Evolutionary conservation across 2,888 invertebrate species (phyloP), one percentile per base, ranked within the genome.

Genomic region (Napeogenes sylphis): DNA sequence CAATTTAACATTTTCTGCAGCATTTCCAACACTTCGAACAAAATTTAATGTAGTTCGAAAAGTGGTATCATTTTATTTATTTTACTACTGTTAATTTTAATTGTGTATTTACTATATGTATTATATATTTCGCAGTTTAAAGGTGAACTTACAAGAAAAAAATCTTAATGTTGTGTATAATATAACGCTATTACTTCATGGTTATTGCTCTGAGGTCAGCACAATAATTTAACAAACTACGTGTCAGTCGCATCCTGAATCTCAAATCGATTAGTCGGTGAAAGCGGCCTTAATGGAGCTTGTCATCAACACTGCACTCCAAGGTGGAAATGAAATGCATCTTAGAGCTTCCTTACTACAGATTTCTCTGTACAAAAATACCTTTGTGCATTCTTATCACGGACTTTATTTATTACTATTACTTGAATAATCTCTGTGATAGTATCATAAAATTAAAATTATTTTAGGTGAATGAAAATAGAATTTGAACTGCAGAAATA

Each of bases 1-100:
- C 59, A 64, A 66, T 66, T 66, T 61, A 66, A 64, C 59, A 64
- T 64, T 62, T 66, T 64, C 64, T 62, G 47, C 64, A 58, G 55
- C 66, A 59, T 55, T 66, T 55, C 64, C 59, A 61, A 56, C 59
- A 56, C 47, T 47, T 35, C 53, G 59, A 56, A 38, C 59, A 53
- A 63, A 54, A 53, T 56, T 51, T 21, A 30, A 21, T 51, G 51
- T n/a, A 51, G 59, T 63, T 63, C 58, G 58, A 61, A 64, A 61
- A 64, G 55, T 32, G n/a, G 12, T 55, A 56, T 51, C 61, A 58
- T 64, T 64, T 61, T 64, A 55, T 64, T 61, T 56, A 55, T 51
- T 54, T 58, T 58, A 5, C 21, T 21, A 45, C 45, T 55, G 45
- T 55, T 59, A 54, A 32, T 45, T 55, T 45, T 30, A 54, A 21